Evolutionary conservation across 2,797 vertebrate genomes (phyloP).

Genomic region (Malurus splendens): DNA sequence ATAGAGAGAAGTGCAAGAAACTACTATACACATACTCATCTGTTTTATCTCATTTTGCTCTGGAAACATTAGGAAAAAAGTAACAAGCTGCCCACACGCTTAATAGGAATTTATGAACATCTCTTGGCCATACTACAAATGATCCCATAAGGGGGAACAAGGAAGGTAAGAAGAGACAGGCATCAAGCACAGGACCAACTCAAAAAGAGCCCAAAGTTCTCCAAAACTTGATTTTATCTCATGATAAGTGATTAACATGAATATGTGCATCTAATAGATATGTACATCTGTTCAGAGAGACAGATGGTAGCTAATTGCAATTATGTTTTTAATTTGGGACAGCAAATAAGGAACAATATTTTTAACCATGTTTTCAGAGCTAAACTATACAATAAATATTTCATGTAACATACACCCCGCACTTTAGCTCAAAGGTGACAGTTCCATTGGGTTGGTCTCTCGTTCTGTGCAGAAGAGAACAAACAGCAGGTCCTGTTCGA

Average conservation of each 20-base stretch:
- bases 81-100: not conserved
- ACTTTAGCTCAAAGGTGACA: conserved; percentile 2
- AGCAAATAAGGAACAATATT: conserved; percentile 21
- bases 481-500: conserved; percentile 55
- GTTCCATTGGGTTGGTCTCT: not conserved
- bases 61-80: not conserved
- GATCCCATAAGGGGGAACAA: not conserved
- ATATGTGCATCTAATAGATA: not conserved
- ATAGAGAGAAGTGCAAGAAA: not conserved
- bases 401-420: not conserved
- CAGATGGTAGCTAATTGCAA: not conserved
- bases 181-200: not conserved
- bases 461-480: conserved; percentile 17
- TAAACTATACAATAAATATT: not conserved
- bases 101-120: not conserved
- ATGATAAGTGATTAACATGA: not conserved
- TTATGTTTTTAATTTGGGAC: conserved; percentile 3
- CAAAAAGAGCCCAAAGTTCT: not conserved
- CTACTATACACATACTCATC: not conserved
- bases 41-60: not conserved
- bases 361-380: conserved; percentile 8
- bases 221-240: not conserved
- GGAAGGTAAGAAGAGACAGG: not conserved
- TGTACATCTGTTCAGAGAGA: not conserved
- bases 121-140: not conserved